Conservation (phyloP, 2,888 invertebrate genomes). For the Nezara viridula region DNA sequence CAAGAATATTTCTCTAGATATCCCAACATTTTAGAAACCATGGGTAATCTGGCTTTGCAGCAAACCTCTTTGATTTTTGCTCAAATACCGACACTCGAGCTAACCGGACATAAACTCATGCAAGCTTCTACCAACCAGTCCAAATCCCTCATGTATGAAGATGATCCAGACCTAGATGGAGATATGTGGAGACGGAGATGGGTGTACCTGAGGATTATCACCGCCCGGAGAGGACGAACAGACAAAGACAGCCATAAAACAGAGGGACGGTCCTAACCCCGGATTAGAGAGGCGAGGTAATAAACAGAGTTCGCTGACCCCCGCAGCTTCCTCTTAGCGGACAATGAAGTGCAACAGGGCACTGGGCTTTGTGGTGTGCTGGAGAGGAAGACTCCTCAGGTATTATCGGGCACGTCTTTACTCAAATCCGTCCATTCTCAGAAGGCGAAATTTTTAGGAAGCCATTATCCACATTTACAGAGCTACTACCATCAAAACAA, state of each 20-base stretch:
- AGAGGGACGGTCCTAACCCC: background rate
- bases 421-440: background rate
- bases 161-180: background rate
- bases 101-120: no score
- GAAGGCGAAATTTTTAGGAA: background rate
- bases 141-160: no score
- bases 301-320: background rate
- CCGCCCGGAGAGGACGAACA: background rate
- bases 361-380: background rate
- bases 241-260: constrained; percentile 24
- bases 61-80: no score
- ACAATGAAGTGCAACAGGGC: background rate
- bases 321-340: constrained; percentile 14
- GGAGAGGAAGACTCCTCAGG: background rate
- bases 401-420: background rate
- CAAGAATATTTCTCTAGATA: no score
- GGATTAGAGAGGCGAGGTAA: background rate
- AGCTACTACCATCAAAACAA: no score
- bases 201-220: background rate
- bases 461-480: background rate
- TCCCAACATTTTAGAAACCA: no score
- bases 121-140: no score
- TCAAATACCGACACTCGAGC: no score
- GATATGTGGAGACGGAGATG: background rate
- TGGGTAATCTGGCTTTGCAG: no score